A percentile compares a stretch with the other conserved stretches of the same genome.
Evolutionary conservation across 2,113 vertebrate species (phyloP).

Genomic region (Tonatia bakeri): DNA sequence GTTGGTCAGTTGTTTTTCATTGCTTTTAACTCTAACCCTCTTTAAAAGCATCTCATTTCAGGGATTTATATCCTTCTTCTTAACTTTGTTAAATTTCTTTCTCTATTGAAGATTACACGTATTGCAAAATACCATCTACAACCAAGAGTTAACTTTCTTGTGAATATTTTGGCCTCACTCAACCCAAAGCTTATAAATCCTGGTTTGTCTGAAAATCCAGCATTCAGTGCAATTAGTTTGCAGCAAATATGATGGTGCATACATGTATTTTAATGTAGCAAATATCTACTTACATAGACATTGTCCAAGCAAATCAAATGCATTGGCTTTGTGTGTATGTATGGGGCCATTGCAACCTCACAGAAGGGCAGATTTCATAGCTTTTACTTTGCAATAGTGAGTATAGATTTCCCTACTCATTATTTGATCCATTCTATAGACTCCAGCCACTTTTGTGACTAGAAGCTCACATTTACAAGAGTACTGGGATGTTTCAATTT

Average conservation of each 20-base stretch:
- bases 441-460: not conserved
- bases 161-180: not conserved
- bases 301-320: not conserved
- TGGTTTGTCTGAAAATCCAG: not conserved
- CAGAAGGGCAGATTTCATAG: not conserved
- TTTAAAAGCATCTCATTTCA: constrained; percentile 15
- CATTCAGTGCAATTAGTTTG: not conserved
- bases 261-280: not conserved
- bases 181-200: not conserved
- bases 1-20: constrained; percentile 9
- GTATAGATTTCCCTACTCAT: not conserved
- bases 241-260: not conserved
- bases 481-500: not conserved
- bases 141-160: not conserved
- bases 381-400: not conserved
- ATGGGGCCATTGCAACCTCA: not conserved
- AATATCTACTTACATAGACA: not conserved
- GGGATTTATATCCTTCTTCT: not conserved
- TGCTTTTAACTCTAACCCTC: constrained; percentile 19
- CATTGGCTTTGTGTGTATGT: not conserved
- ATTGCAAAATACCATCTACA: not conserved
- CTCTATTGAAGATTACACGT: not conserved
- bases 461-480: not conserved
- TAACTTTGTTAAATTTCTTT: not conserved
- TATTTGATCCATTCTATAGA: not conserved